Percentiles rank a stretch among this genome's conserved stretches.
Conservation (phyloP, 2,113 vertebrate genomes). For the Lamprotornis superbus region DNA sequence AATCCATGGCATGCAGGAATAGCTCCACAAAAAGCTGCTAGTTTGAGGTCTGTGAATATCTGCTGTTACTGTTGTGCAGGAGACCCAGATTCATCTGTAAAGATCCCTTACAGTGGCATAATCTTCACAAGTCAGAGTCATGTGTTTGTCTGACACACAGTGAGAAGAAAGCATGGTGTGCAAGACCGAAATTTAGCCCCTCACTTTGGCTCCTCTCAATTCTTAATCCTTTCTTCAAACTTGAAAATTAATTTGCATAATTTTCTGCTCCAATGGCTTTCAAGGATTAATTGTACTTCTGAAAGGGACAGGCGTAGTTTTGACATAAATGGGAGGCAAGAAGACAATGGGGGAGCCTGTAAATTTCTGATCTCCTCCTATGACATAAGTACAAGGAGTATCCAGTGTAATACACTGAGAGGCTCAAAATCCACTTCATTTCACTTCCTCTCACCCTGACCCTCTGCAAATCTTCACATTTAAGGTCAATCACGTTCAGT, state of each 20-base stretch:
- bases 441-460: background rate
- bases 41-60: background rate
- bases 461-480: background rate
- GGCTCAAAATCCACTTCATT: background rate
- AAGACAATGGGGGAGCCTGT: background rate
- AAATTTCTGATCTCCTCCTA: background rate
- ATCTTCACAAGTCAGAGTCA: background rate
- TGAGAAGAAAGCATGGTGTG: background rate
- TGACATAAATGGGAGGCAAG: background rate
- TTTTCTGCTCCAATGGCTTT: background rate
- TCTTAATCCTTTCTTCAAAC: conserved; percentile 14
- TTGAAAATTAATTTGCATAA: conserved; percentile 29
- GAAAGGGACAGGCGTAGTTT: background rate
- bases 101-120: background rate
- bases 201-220: background rate
- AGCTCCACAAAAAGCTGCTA: background rate
- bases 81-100: background rate
- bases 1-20: background rate
- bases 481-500: background rate
- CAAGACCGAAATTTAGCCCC: background rate
- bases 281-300: conserved; percentile 5
- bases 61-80: background rate
- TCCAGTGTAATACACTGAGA: background rate
- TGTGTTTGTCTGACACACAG: background rate
- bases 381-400: background rate